Conservation (phyloP, 1,140 invertebrate species). For the Pseudomyrmex sp. region DNA sequence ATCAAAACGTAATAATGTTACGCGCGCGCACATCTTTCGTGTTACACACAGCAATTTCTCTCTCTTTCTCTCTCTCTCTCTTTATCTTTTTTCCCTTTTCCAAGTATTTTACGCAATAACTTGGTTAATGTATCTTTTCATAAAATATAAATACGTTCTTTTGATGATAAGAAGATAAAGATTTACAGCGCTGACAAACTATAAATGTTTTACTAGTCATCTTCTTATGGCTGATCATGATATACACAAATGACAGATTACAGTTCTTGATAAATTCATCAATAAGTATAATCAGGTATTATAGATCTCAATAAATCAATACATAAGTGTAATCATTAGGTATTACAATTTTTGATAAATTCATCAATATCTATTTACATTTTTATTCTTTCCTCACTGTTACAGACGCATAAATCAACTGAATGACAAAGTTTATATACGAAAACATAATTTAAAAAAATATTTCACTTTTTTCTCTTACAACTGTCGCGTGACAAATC, state of each 20-base stretch:
- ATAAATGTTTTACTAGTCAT: neutral
- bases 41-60: neutral
- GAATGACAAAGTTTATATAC: neutral
- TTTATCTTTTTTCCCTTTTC: no score
- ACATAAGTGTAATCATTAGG: no score
- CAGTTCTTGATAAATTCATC: neutral
- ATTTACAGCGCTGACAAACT: neutral
- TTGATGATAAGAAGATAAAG: slow-evolving; percentile 14
- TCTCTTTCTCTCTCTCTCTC: no score
- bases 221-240: neutral
- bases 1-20: slow-evolving; percentile 18
- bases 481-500: neutral
- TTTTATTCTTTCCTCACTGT: neutral
- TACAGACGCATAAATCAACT: slow-evolving; percentile 9
- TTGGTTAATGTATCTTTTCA: neutral
- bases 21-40: neutral
- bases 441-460: no score
- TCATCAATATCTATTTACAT: slow-evolving; percentile 18
- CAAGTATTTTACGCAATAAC: no score
- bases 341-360: neutral
- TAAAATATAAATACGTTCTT: neutral
- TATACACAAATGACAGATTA: slow-evolving; percentile 26
- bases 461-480: no score
- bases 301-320: no score
- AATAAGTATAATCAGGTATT: slow-evolving; percentile 12